Conservation (phyloP, 2,797 vertebrate genomes). For the Sebastes nivosus region DNA sequence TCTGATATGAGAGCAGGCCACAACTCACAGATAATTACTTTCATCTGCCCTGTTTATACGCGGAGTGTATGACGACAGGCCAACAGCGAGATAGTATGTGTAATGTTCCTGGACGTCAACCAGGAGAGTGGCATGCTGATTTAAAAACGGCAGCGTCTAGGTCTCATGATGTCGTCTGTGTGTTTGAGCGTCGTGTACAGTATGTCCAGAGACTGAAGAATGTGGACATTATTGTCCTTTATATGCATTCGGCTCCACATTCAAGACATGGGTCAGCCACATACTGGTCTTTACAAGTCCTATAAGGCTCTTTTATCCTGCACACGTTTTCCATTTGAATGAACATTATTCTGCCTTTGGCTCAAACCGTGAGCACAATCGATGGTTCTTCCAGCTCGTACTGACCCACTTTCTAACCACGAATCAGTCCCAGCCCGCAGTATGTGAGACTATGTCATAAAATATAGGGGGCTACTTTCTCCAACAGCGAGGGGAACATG, state of each 20-base stretch:
- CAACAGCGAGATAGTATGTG: conserved; percentile 47
- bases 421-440: conserved; percentile 43
- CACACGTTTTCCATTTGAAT: conserved; percentile 48
- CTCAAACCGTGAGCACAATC: conserved; percentile 40
- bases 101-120: conserved; percentile 52
- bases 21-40: conserved; percentile 67
- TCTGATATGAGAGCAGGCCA: conserved; percentile 57
- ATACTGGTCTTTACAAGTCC: conserved; percentile 34
- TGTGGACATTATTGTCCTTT: conserved; percentile 12
- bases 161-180: conserved; percentile 9
- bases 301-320: conserved; percentile 40
- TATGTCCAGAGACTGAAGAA: conserved; percentile 19
- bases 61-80: conserved; percentile 32
- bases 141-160: conserved; percentile 15
- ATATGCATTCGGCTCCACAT: conserved; percentile 25
- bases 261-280: conserved; percentile 31
- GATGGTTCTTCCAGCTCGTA: conserved; percentile 36
- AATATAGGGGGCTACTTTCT: conserved; percentile 46
- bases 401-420: conserved; percentile 65
- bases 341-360: conserved; percentile 52
- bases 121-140: conserved; percentile 35
- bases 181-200: neutral
- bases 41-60: conserved; percentile 64
- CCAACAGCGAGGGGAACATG: conserved; percentile 39
- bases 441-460: conserved; percentile 43